Evolutionary conservation across 2,888 invertebrate genomes (phyloP), one percentile per base, ranked within the genome.

Genomic region (Tetanocera ferruginea): DNA sequence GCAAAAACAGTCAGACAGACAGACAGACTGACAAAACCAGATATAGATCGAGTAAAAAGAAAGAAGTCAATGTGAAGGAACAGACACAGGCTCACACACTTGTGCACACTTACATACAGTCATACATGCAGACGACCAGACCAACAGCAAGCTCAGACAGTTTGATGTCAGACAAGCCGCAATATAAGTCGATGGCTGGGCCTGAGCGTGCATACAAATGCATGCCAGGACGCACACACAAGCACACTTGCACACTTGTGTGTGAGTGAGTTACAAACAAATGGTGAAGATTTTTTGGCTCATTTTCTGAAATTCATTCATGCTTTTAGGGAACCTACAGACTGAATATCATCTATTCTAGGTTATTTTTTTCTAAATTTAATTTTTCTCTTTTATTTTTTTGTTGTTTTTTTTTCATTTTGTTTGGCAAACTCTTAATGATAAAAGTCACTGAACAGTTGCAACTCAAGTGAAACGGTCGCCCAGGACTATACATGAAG

Each of bases 281-380:
- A 55, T 55, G 37, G 72, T 60, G 43, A 55, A 37, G 43, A 72
- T 43, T 73, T 73, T 62, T 62, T 62, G 62, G 62, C 73, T 62
- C 49, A 62, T 62, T 73, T 73, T 73, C 73, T n/a, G n/a, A 28
- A n/a, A 73, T 31, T 73, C 73, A 62, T 62, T 55, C 57, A 57
- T 34, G n/a, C 34, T 60, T 57, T 31, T 60, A 34, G 72, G 23
- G 55, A 57, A 23, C 19, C 72, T 37, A 34, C 72, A 60, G 57
- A 72, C 72, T 14, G 23, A 57, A 11, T 37, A 51, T 51, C 43
- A 51, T 51, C 43, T 28, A 28, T 25, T 17, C 64, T 31, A 11
- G 9, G 64, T 34, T 6, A 31, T 8, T 17, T 28, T 9, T 17
- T 17, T 23, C 8, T 28, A 28, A 25, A 19, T 55, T n/a, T 23